Percentiles rank a stretch among this genome's conserved stretches.
These are phyloP conservation scores for Epinephelus cyanopodus DNA, from an alignment of 2,113 vertebrate species.

Conservation along the genomic window DNA sequence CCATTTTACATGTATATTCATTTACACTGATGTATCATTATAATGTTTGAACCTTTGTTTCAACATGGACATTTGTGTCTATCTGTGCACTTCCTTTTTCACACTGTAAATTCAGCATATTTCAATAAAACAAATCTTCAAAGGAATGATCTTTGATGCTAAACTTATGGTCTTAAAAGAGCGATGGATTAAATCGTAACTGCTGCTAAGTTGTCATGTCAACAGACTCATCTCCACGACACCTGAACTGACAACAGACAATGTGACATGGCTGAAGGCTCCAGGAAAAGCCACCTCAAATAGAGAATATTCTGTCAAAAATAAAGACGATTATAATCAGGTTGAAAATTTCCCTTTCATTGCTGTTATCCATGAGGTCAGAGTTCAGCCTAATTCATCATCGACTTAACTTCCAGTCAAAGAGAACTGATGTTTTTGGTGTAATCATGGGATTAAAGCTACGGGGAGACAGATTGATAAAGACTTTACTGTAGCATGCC, in stretches of 20 bases:
- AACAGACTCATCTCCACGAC: background rate
- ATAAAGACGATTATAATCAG: too few species aligned
- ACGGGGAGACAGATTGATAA: too few species aligned
- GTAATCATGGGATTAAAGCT: background rate
- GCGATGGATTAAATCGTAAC: background rate
- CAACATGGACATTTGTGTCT: too few species aligned
- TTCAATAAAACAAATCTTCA: too few species aligned
- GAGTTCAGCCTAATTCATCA: background rate
- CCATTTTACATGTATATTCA: too few species aligned
- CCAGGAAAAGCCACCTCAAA: background rate
- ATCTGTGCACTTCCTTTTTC: too few species aligned
- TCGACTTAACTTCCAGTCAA: background rate
- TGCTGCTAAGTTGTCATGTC: background rate
- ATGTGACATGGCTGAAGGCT: background rate
- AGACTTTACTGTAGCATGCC: too few species aligned
- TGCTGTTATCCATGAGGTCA: background rate
- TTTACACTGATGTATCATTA: too few species aligned
- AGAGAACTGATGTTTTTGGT: background rate
- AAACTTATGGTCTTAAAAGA: background rate
- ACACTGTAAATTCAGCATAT: too few species aligned
- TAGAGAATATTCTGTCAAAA: too few species aligned
- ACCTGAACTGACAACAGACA: too few species aligned
- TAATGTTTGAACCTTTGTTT: too few species aligned
- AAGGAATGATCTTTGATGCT: background rate
- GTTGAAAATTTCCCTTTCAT: background rate